These are phyloP conservation scores for Sandelia bainsii DNA, from an alignment of 2,797 vertebrate genomes.

Conservation along the genomic window DNA sequence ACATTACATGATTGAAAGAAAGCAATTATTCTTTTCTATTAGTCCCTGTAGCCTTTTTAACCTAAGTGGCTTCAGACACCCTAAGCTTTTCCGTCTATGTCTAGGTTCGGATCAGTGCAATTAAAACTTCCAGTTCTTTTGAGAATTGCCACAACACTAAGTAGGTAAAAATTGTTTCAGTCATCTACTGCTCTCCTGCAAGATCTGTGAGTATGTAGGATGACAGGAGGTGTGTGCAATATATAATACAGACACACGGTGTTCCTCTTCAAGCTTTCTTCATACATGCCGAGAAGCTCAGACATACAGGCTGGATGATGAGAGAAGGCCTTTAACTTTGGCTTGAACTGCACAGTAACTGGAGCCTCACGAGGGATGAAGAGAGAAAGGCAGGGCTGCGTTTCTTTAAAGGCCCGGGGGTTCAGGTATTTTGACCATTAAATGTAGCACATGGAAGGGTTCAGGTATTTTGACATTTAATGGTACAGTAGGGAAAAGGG, in stretches of 20 bases:
- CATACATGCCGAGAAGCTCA: constrained; percentile 1
- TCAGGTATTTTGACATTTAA: not conserved
- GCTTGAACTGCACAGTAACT: constrained; percentile 55
- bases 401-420: constrained; percentile 51
- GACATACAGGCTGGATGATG: not conserved
- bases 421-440: not conserved
- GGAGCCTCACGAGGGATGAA: constrained; percentile 65
- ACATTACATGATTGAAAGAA: constrained; percentile 48
- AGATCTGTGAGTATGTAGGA: not conserved
- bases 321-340: constrained; percentile 17
- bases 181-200: not conserved
- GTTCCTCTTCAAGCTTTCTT: no score
- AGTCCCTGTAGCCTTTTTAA: constrained; percentile 19
- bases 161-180: not conserved
- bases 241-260: not conserved
- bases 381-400: constrained; percentile 39
- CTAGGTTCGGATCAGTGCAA: constrained; percentile 30
- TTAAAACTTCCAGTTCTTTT: constrained; percentile 16
- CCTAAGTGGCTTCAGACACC: constrained; percentile 6
- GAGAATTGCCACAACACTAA: constrained; percentile 10
- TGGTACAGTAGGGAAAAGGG: not conserved
- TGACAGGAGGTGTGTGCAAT: not conserved
- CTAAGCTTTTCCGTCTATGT: constrained; percentile 6
- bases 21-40: constrained; percentile 32
- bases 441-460: constrained; percentile 10